These are phyloP conservation scores for Aleiodes leptofemur DNA, from an alignment of 2,888 invertebrate genomes.

Conservation along the genomic window DNA sequence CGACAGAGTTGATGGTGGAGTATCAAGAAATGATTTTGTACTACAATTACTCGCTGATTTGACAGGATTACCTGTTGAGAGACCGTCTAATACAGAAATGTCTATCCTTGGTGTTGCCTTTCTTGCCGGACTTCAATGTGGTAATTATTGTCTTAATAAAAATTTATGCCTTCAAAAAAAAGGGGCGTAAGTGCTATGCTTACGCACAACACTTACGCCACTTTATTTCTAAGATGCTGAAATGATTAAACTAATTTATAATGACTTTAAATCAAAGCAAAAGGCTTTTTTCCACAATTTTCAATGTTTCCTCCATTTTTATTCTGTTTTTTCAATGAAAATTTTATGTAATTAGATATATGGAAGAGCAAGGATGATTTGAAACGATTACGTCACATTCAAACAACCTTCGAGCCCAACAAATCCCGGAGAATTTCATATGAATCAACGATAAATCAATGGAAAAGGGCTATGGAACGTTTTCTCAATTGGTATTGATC, in stretches of 20 bases:
- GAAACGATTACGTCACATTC: slow-evolving; percentile 78
- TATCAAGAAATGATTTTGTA: slow-evolving; percentile 94
- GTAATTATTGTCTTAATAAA: slow-evolving; percentile 73
- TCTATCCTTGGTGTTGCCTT: slow-evolving; percentile 91
- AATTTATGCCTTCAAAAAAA: too few relatives aligned
- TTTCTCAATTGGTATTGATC: slow-evolving; percentile 79
- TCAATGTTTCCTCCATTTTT: too few relatives aligned
- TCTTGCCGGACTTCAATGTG: slow-evolving; percentile 88
- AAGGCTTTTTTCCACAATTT: too few relatives aligned
- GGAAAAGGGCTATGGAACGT: slow-evolving; percentile 79
- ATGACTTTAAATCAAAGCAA: background rate
- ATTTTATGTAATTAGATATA: slow-evolving; percentile 77
- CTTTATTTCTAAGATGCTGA: too few relatives aligned
- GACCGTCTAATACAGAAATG: slow-evolving; percentile 86
- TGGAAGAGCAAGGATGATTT: slow-evolving; percentile 85
- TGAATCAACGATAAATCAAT: slow-evolving; percentile 73
- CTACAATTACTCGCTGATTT: slow-evolving; percentile 92
- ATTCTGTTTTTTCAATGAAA: too few relatives aligned
- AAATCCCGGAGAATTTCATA: slow-evolving; percentile 66
- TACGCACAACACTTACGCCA: too few relatives aligned
- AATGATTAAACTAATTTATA: too few relatives aligned
- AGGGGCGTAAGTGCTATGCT: too few relatives aligned
- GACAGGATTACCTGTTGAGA: slow-evolving; percentile 84
- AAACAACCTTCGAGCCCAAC: slow-evolving; percentile 79
- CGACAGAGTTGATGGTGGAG: slow-evolving; percentile 95